Evolutionary conservation across 2,888 invertebrate genomes (phyloP).

Genomic region (Agapetus fuscipes): DNA sequence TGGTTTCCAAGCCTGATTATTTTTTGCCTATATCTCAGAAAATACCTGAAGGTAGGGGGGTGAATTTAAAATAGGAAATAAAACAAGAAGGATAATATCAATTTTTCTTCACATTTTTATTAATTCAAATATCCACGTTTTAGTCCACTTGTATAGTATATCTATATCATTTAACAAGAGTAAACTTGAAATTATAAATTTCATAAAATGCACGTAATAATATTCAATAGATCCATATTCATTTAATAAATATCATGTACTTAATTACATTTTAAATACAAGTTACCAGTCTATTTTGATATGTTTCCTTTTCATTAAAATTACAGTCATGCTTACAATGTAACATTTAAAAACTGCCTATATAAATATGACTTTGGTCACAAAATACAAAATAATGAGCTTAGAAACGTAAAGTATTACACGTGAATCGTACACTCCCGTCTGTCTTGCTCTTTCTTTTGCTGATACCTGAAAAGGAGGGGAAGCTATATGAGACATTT

Average conservation of each 20-base stretch:
- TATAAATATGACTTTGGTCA: slow-evolving; percentile 3
- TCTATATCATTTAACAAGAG: slow-evolving; percentile 19
- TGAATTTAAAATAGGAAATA: no score
- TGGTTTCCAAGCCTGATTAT: no score
- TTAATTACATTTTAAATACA: slow-evolving; percentile 16
- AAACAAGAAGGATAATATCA: no score
- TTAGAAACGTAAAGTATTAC: no score
- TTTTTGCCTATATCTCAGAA: no score
- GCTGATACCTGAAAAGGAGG: slow-evolving; percentile 51
- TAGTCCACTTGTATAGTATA: no score
- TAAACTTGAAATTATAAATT: slow-evolving; percentile 17
- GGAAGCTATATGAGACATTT: slow-evolving; percentile 5
- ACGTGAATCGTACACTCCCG: slow-evolving; percentile 69
- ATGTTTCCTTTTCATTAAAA: slow-evolving; percentile 22
- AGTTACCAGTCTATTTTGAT: slow-evolving; percentile 22
- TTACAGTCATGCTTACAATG: slow-evolving; percentile 20
- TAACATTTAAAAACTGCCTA: slow-evolving; percentile 1
- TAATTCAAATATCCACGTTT: no score
- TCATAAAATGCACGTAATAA: no score
- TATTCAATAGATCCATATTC: no score
- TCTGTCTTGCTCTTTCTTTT: slow-evolving; percentile 62
- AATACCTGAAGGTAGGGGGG: no score
- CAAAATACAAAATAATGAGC: no score
- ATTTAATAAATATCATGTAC: slow-evolving; percentile 13
- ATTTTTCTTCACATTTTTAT: no score